These are phyloP conservation scores for Isurus oxyrinchus DNA, from an alignment of 2,113 vertebrate species.

Conservation along the genomic window DNA sequence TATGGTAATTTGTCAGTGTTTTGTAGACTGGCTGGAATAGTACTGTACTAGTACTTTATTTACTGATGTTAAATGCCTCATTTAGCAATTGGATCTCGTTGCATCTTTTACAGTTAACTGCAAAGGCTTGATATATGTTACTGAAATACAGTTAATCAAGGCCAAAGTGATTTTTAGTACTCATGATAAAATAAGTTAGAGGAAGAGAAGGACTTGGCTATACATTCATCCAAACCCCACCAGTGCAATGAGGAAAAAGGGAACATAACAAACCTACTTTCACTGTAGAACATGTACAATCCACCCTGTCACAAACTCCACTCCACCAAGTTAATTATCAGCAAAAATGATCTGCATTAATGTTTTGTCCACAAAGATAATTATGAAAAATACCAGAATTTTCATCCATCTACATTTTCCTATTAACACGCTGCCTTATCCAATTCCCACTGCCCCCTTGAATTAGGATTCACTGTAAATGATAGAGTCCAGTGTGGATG, in stretches of 20 bases:
- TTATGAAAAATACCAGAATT: not conserved
- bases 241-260: not conserved
- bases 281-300: too few relatives aligned
- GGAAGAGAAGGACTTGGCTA: not conserved
- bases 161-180: not conserved
- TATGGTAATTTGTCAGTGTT: not conserved
- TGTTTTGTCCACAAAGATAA: not conserved
- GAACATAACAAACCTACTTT: not conserved
- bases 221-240: not conserved
- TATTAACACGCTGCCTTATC: too few relatives aligned
- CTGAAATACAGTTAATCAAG: not conserved
- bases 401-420: too few relatives aligned
- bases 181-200: not conserved
- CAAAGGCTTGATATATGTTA: not conserved
- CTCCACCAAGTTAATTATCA: not conserved
- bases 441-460: not conserved
- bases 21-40: not conserved
- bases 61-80: not conserved
- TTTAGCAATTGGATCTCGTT: not conserved
- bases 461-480: not conserved
- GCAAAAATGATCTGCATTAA: not conserved
- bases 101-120: not conserved
- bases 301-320: too few relatives aligned
- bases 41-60: not conserved
- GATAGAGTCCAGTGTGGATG: not conserved